Percentiles rank a stretch among this genome's conserved stretches.
Conservation (phyloP, 2,888 invertebrate genomes). For the Orthosia gracilis region DNA sequence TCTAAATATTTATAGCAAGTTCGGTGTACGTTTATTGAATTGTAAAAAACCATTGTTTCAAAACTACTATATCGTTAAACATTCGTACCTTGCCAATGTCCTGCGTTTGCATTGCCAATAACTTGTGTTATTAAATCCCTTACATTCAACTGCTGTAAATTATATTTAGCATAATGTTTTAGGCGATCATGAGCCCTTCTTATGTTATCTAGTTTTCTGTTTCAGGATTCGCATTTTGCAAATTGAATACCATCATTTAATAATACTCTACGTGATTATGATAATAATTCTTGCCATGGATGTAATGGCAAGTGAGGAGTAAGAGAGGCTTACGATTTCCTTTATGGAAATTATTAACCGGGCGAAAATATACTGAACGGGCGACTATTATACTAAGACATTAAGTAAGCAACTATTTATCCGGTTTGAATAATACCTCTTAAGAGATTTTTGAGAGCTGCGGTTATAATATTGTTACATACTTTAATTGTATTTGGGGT, state of each 20-base stretch:
- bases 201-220: background rate
- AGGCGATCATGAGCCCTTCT: too few species aligned
- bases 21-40: conserved; percentile 55
- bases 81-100: background rate
- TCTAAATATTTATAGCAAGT: conserved; percentile 60
- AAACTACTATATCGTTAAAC: conserved; percentile 34
- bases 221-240: background rate
- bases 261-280: background rate
- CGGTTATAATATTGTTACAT: too few species aligned
- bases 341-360: too few species aligned
- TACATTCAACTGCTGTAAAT: background rate
- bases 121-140: background rate
- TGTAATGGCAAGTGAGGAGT: background rate
- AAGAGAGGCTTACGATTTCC: too few species aligned
- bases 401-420: too few species aligned
- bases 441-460: too few species aligned
- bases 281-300: background rate
- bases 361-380: too few species aligned
- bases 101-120: background rate
- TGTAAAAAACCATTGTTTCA: conserved; percentile 58
- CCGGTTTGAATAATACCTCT: too few species aligned
- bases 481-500: too few species aligned
- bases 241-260: background rate
- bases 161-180: background rate
- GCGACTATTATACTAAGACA: too few species aligned